phyloP scores from a whole-genome alignment of 2,888 invertebrate species.

The Tetramorium bicarinatum region DNA sequence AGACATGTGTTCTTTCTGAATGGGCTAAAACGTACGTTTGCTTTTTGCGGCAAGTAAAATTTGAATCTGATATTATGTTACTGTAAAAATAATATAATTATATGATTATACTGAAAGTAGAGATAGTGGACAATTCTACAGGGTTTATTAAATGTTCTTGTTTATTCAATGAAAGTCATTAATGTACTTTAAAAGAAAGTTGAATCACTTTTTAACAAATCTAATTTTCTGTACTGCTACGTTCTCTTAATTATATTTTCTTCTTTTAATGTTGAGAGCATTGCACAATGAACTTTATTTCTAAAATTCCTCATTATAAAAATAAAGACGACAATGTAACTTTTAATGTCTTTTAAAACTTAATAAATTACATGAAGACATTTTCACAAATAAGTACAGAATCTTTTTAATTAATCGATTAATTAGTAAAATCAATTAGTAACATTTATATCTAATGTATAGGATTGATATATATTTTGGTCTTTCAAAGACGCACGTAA shows the following conservation, averaged over 20 bases:
- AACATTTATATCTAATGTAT: not conserved
- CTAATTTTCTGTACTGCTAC: not conserved
- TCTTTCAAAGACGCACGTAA: not conserved
- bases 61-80: not conserved
- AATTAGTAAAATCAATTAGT: not conserved
- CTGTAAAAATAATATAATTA: not conserved
- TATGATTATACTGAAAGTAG: not conserved
- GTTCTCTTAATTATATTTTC: conserved; percentile 13
- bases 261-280: not conserved
- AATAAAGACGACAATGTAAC: not conserved
- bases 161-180: not conserved
- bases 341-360: not conserved
- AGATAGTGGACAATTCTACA: not conserved
- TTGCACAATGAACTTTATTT: not conserved
- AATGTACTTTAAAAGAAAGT: conserved; percentile 5
- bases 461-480: not conserved
- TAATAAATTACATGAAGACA: not conserved
- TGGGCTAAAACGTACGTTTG: not conserved
- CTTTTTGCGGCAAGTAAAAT: not conserved
- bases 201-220: not conserved
- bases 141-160: not conserved
- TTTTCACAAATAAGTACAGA: not conserved
- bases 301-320: not conserved
- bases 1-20: not conserved
- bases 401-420: not conserved